These are phyloP conservation scores for Rhinolophus sinicus DNA, from an alignment of 2,113 vertebrate species.

Conservation along the genomic window DNA sequence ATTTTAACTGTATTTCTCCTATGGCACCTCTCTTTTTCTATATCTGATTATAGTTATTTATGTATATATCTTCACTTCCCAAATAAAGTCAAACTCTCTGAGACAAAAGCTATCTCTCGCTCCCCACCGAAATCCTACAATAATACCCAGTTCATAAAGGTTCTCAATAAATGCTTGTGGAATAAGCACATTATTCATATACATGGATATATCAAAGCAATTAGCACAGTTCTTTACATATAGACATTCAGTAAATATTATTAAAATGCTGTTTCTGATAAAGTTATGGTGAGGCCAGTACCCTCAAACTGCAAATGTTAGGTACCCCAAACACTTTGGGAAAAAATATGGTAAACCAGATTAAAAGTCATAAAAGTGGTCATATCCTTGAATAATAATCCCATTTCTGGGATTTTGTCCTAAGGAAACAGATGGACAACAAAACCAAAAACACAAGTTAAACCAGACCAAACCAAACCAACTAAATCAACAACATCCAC, in stretches of 20 bases:
- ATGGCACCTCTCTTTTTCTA: not conserved
- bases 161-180: not conserved
- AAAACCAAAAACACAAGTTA: not conserved
- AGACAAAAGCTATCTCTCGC: not conserved
- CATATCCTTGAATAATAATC: not conserved
- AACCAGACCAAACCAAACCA: not conserved
- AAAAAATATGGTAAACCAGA: not conserved
- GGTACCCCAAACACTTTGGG: not conserved
- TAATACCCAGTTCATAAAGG: not conserved
- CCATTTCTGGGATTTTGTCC: not conserved
- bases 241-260: not conserved
- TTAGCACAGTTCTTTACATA: not conserved
- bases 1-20: not conserved
- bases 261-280: conserved; percentile 6
- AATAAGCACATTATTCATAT: not conserved
- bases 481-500: not conserved
- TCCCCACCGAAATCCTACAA: not conserved
- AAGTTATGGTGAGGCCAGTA: not conserved
- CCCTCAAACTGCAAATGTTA: not conserved
- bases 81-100: not conserved
- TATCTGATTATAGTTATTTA: not conserved
- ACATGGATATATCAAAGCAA: not conserved
- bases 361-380: not conserved
- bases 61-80: not conserved
- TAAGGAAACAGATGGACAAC: not conserved